These are phyloP conservation scores for Nemopilema nomurai DNA, from an alignment of 30 jellyfish, hydroid and myxozoan genomes.

Conservation along the genomic window DNA sequence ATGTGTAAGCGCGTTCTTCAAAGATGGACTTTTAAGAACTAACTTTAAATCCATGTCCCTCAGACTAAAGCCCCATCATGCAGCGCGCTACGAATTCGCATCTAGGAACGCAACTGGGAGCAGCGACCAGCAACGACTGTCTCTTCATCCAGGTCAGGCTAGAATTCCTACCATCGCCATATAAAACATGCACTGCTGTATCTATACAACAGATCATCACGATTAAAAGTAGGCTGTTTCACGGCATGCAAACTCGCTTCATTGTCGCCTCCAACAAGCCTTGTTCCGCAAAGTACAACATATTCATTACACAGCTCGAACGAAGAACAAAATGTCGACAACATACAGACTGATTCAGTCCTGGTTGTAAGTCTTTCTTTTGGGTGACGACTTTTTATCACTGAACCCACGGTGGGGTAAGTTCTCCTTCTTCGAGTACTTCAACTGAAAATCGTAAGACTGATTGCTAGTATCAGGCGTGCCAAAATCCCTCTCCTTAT, in stretches of 20 bases:
- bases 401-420: slow-evolving; percentile 31
- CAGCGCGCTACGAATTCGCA: too few species aligned
- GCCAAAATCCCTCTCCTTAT: slow-evolving; percentile 22
- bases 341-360: neutral
- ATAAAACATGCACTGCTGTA: too few species aligned
- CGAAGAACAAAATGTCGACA: neutral
- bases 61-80: too few species aligned
- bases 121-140: neutral
- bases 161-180: neutral
- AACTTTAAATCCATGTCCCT: neutral
- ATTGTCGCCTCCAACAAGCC: neutral
- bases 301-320: neutral
- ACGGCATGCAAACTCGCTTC: neutral
- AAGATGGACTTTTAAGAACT: neutral
- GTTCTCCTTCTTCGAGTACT: slow-evolving; percentile 43
- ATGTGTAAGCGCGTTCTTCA: neutral
- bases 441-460: slow-evolving; percentile 18
- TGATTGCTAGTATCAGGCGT: neutral
- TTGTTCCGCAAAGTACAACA: neutral
- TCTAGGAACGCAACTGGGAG: too few species aligned
- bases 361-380: slow-evolving; percentile 3
- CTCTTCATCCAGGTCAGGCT: neutral
- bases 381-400: slow-evolving; percentile 57
- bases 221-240: neutral
- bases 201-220: too few species aligned